Conservation (phyloP, 2,888 invertebrate genomes). For the Ceratothoa steindachneri region DNA sequence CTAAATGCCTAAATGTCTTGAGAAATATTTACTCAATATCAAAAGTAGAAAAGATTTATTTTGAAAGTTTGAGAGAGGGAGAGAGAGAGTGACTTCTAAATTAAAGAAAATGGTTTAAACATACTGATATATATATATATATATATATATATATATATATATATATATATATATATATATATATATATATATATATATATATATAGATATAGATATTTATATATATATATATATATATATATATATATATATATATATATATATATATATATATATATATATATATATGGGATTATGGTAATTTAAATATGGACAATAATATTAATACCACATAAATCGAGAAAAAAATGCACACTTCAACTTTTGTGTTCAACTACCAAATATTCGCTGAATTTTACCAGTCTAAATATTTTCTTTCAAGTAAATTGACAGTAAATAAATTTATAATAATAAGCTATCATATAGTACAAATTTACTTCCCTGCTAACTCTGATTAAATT, state of each 20-base stretch:
- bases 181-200: constrained; percentile 15
- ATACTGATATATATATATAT: constrained; percentile 1
- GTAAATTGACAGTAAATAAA: too few species aligned
- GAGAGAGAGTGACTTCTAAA: background rate
- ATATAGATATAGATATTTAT: too few species aligned
- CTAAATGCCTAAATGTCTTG: background rate
- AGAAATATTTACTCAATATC: background rate
- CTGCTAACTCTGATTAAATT: too few species aligned
- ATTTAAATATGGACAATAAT: too few species aligned
- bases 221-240: background rate
- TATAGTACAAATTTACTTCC: too few species aligned
- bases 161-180: constrained; percentile 12
- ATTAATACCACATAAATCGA: too few species aligned
- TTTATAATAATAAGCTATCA: too few species aligned
- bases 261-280: constrained; percentile 15
- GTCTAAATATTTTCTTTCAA: too few species aligned
- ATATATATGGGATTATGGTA: too few species aligned
- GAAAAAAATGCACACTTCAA: too few species aligned
- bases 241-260: constrained; percentile 15
- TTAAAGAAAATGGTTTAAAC: background rate
- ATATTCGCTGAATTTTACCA: too few species aligned
- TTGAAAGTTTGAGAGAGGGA: constrained; percentile 1
- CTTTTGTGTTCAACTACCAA: too few species aligned
- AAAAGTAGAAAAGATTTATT: background rate
- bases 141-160: constrained; percentile 10